Conservation (phyloP, 2,113 vertebrate genomes). For the Varanus salvator region DNA sequence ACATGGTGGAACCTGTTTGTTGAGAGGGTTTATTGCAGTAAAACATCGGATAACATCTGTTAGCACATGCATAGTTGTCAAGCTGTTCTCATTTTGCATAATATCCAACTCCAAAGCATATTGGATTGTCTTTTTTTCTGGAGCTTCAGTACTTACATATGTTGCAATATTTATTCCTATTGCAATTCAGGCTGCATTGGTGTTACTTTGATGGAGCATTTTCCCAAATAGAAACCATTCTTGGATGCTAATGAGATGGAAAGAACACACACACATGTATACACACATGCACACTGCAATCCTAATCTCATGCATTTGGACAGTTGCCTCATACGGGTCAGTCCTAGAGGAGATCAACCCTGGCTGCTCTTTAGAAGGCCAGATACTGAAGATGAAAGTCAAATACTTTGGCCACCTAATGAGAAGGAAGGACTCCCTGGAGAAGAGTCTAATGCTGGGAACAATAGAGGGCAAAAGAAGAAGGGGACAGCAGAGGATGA, state of each 20-base stretch:
- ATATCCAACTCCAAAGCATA: not conserved
- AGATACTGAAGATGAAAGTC: too few species aligned
- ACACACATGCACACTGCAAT: not conserved
- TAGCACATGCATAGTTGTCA: not conserved
- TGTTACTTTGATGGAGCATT: not conserved
- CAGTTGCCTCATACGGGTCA: not conserved
- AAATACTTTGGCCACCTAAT: too few species aligned
- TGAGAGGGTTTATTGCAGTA: not conserved
- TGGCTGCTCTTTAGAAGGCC: too few species aligned
- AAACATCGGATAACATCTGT: not conserved
- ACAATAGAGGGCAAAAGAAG: too few species aligned
- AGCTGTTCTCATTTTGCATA: not conserved
- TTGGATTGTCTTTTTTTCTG: not conserved
- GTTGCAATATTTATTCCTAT: not conserved
- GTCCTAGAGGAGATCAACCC: too few species aligned
- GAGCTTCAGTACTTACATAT: not conserved
- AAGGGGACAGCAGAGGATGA: too few species aligned
- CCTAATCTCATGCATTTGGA: not conserved
- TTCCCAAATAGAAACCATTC: constrained; percentile 13
- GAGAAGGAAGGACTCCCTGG: too few species aligned
- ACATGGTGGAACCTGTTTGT: not conserved
- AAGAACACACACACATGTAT: not conserved
- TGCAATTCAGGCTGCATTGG: not conserved
- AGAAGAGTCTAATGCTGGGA: too few species aligned
- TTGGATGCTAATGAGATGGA: not conserved